Evolutionary conservation across 2,797 vertebrate species (phyloP).

Genomic region (Macropodus opercularis): DNA sequence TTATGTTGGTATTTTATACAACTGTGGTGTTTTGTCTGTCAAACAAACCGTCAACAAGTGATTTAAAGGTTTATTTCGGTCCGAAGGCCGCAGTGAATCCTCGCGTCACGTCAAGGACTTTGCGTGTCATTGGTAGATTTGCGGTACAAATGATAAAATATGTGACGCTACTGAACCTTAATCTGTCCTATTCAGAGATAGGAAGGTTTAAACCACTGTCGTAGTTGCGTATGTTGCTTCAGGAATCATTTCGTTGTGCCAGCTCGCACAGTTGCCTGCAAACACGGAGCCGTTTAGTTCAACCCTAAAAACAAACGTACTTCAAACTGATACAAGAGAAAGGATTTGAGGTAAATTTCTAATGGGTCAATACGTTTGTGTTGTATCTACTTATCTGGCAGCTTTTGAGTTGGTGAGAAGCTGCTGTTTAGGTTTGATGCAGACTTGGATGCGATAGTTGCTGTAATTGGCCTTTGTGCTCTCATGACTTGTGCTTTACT

Average conservation of each 20-base stretch:
- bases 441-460: too few relatives aligned
- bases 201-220: accelerated
- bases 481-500: too few relatives aligned
- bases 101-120: slow-evolving; percentile 80
- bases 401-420: too few relatives aligned
- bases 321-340: neutral
- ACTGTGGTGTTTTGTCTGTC: neutral
- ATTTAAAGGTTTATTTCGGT: neutral
- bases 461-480: too few relatives aligned
- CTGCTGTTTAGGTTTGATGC: too few relatives aligned
- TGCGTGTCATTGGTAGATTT: slow-evolving; percentile 58
- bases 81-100: slow-evolving; percentile 50
- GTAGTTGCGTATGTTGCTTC: accelerated
- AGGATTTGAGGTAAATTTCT: too few relatives aligned
- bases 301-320: neutral
- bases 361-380: too few relatives aligned
- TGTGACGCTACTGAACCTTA: neutral
- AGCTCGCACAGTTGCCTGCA: neutral
- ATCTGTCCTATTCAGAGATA: accelerated
- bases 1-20: accelerated
- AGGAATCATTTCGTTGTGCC: neutral
- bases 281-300: neutral
- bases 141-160: accelerated
- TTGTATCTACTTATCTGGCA: too few relatives aligned
- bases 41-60: neutral